Percentiles rank a stretch among this genome's conserved stretches.
phyloP scores from a whole-genome alignment of 2,888 invertebrate species.

The Eilema caniola region DNA sequence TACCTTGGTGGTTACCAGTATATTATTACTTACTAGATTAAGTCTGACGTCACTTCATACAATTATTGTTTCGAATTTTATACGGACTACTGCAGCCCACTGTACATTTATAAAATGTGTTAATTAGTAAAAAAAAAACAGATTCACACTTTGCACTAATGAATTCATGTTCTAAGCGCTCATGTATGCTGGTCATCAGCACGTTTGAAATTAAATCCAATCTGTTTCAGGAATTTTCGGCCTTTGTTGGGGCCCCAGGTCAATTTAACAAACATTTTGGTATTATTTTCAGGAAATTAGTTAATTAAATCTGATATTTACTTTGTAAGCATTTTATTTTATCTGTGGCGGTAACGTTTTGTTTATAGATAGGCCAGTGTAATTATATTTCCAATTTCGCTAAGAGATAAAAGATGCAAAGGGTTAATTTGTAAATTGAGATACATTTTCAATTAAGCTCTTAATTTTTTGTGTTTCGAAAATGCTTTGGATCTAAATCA shows the following conservation, averaged over 20 bases:
- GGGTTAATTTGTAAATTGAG: background rate
- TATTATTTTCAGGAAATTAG: slow-evolving; percentile 15
- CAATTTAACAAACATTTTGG: slow-evolving; percentile 30
- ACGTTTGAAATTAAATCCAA: slow-evolving; percentile 50
- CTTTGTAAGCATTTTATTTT: slow-evolving; percentile 11
- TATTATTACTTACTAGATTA: too few species aligned
- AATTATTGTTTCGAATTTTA: too few species aligned
- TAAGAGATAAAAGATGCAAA: background rate
- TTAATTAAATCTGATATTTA: slow-evolving; percentile 18
- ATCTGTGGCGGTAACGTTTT: slow-evolving; percentile 1
- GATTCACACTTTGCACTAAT: background rate
- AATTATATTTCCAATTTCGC: slow-evolving; percentile 16
- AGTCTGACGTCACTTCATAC: too few species aligned
- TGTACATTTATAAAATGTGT: too few species aligned
- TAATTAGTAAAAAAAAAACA: background rate
- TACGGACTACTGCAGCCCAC: too few species aligned
- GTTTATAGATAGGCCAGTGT: background rate
- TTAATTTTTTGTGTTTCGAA: background rate
- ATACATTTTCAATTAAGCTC: slow-evolving; percentile 13
- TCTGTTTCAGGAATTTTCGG: slow-evolving; percentile 32
- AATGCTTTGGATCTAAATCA: background rate
- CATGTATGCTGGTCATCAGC: slow-evolving; percentile 21
- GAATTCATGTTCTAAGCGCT: background rate
- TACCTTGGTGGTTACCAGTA: too few species aligned
- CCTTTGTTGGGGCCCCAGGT: slow-evolving; percentile 31